These are phyloP conservation scores for Microplitis deprimator DNA, from an alignment of 2,888 invertebrate genomes.

Conservation along the genomic window DNA sequence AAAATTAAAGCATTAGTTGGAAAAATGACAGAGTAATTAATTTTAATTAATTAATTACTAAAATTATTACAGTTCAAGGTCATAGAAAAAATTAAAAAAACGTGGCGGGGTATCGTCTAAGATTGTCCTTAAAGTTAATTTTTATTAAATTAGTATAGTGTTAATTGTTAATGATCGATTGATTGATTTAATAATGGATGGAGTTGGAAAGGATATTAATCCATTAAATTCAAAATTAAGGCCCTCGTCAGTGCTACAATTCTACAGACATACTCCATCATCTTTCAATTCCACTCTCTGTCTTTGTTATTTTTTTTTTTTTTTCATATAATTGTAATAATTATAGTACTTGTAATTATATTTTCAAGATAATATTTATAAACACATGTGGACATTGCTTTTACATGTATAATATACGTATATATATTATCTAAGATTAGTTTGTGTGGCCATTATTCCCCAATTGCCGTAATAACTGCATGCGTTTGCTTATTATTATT, in stretches of 20 bases:
- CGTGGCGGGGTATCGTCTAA: too few relatives aligned
- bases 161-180: not conserved
- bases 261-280: slow-evolving; percentile 46
- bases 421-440: slow-evolving; percentile 5
- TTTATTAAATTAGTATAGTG: not conserved
- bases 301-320: slow-evolving; percentile 14
- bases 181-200: not conserved
- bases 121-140: not conserved
- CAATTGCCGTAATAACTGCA: not conserved
- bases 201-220: slow-evolving; percentile 12
- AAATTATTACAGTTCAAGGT: too few relatives aligned
- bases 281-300: slow-evolving; percentile 45
- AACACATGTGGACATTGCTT: slow-evolving; percentile 58
- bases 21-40: too few relatives aligned
- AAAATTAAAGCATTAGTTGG: too few relatives aligned
- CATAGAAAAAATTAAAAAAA: too few relatives aligned
- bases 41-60: too few relatives aligned
- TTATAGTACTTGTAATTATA: slow-evolving; percentile 34
- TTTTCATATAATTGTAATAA: slow-evolving; percentile 53
- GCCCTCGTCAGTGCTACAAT: slow-evolving; percentile 52
- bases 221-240: slow-evolving; percentile 56
- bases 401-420: slow-evolving; percentile 55
- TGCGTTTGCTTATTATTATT: slow-evolving; percentile 35
- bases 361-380: slow-evolving; percentile 45
- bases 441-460: not conserved